Percentiles rank a stretch among this genome's conserved stretches.
Evolutionary conservation across 2,113 vertebrate genomes (phyloP).

Genomic region (Pontoporia blainvillei): DNA sequence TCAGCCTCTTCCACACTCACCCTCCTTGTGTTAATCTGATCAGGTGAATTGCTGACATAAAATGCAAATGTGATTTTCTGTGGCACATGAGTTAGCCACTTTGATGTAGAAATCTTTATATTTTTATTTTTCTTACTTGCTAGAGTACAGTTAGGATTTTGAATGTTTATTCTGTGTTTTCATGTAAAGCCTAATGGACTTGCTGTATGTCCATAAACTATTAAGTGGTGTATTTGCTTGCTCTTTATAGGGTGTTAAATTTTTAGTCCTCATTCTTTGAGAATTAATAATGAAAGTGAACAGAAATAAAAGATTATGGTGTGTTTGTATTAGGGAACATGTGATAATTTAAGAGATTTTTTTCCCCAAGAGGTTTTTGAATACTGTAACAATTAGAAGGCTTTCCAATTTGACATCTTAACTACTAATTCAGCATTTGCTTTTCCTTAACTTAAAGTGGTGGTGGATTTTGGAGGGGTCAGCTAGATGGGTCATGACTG

Average conservation of each 20-base stretch:
- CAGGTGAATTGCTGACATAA: not conserved
- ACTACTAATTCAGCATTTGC: not conserved
- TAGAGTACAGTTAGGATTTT: not conserved
- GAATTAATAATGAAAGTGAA: slow-evolving; percentile 3
- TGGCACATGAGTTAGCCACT: not conserved
- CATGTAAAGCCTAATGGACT: not conserved
- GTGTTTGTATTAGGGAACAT: not conserved
- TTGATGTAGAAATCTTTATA: not conserved
- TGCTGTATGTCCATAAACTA: not conserved
- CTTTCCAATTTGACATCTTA: not conserved
- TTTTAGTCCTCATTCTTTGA: not conserved
- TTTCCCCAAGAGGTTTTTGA: not conserved
- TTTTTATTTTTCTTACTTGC: not conserved
- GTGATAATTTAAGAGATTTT: not conserved
- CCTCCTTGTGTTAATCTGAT: not conserved
- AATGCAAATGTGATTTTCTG: not conserved
- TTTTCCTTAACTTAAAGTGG: not conserved
- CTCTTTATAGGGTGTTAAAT: not conserved
- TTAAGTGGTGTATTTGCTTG: not conserved
- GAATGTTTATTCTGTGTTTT: not conserved
- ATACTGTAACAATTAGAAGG: not conserved
- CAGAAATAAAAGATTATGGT: not conserved
- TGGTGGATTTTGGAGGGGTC: not conserved
- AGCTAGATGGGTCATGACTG: not conserved
- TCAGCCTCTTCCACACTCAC: not conserved